Evolutionary conservation across 2,888 invertebrate genomes (phyloP), one percentile per base, ranked within the genome.

Genomic region (Branchipolynoe longqiensis): DNA sequence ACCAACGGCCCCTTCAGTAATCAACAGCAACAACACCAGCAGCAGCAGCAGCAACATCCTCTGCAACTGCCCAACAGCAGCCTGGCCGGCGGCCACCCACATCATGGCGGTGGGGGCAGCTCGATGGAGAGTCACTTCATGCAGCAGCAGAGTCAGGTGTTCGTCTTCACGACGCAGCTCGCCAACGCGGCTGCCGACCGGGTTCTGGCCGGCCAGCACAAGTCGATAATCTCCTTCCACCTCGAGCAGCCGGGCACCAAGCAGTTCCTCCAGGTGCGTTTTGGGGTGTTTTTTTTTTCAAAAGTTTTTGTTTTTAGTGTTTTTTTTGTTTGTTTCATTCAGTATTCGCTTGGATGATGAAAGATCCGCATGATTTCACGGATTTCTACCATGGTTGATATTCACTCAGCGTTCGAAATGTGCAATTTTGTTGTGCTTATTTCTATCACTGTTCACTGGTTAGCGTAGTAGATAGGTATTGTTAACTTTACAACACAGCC

Each of bases 171-270:
- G 33, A 98, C 99, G 12, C 95, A 96, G 91, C 94, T 98, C 94
- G 99, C 98, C 2, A 99, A 99, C 94, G 97, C 97, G 93, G 98
- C 98, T 4, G 98, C 98, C 0, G 98, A 99, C 91, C 96, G 97
- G 22, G 98, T 98, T 22, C 94, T 97, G 87, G 96, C 96, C 87
- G 97, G 98, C 0, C 97, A 97, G 91, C 98, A 96, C 94, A 96
- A 97, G 91, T 97, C 97, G 83, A 98, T 99, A 90, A 97, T 98
- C 90, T 97, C 97, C 41, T 99, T 97, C 94, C 99, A 99, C 93
- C 89, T 98, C 95, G 97, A 98, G 40, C 98, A 98, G 93, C 98
- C 98, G 0, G 96, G 96, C 89, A 99, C 98, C 81, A 98, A 98
- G 94, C 97, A 97, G 92, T 98, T 97, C 94, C 95, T 99, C 84